A percentile compares a stretch with the other conserved stretches of the same genome.
Evolutionary conservation across 2,888 invertebrate genomes (phyloP).

Genomic region (Erebia palarica): DNA sequence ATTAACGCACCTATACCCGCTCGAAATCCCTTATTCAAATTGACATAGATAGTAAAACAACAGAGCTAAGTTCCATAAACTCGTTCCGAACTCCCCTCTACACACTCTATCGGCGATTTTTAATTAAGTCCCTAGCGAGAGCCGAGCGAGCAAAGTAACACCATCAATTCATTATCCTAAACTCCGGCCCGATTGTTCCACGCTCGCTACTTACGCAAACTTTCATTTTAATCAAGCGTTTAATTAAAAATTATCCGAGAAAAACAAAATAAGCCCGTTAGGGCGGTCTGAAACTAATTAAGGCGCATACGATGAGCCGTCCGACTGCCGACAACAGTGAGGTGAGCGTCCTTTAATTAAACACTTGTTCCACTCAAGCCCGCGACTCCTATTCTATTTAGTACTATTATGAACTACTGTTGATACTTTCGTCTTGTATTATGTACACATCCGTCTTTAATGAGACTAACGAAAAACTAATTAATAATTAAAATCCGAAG

Average conservation of each 20-base stretch:
- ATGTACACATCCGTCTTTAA: background rate
- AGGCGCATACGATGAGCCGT: conserved; percentile 78
- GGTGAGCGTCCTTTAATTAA: conserved; percentile 78
- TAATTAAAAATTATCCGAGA: conserved; percentile 83
- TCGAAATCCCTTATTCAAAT: conserved; percentile 80
- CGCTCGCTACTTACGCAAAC: conserved; percentile 82
- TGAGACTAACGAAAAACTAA: background rate
- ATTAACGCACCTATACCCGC: conserved; percentile 20
- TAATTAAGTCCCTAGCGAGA: conserved; percentile 80
- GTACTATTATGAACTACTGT: conserved; percentile 57
- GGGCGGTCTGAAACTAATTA: conserved; percentile 81
- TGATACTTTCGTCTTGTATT: conserved; percentile 38
- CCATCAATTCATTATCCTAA: conserved; percentile 83
- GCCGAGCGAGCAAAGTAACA: conserved; percentile 79
- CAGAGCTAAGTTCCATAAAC: conserved; percentile 79
- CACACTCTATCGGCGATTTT: conserved; percentile 82
- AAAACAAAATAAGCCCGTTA: conserved; percentile 83
- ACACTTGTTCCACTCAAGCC: conserved; percentile 72
- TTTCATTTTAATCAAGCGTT: conserved; percentile 83
- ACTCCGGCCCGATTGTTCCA: conserved; percentile 81
- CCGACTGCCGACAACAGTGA: conserved; percentile 71
- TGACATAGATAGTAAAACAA: conserved; percentile 79
- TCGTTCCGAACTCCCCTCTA: conserved; percentile 79
- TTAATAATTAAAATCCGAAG: background rate
- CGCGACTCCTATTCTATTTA: conserved; percentile 68